Conservation (phyloP, 2,888 invertebrate genomes). For the Busseola fusca region DNA sequence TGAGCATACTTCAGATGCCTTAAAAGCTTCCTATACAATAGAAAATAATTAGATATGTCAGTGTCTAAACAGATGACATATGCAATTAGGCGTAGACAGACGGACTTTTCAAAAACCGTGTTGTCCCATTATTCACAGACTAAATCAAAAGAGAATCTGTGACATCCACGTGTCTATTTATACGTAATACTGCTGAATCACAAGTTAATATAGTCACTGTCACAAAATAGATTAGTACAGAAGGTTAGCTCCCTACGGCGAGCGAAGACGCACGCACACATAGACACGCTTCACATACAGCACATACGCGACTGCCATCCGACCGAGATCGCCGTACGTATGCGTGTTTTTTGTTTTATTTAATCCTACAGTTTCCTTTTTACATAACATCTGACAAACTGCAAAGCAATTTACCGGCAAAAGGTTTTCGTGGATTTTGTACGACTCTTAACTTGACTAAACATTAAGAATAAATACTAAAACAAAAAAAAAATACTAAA, state of each 20-base stretch:
- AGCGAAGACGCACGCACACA: neutral
- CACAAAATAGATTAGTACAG: conserved; percentile 3
- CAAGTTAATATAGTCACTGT: neutral
- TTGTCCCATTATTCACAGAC: conserved; percentile 43
- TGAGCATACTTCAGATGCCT: neutral
- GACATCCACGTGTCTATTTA: conserved; percentile 34
- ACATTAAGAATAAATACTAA: no score
- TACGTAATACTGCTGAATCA: conserved; percentile 17
- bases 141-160: conserved; percentile 47
- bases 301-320: neutral
- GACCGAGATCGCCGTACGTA: neutral
- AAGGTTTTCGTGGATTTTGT: no score
- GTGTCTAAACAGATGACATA: neutral
- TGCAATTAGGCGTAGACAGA: neutral
- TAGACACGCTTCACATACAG: neutral
- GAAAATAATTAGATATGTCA: neutral
- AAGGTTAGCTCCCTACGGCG: neutral
- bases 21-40: neutral
- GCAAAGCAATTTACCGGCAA: no score
- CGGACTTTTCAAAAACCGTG: conserved; percentile 27
- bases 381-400: no score
- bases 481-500: no score
- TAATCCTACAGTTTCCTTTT: no score
- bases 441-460: no score
- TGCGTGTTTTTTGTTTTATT: no score